Base-by-base conservation (phyloP, 2,113 vertebrate species). In the Grammomys dolichurus region DNA sequence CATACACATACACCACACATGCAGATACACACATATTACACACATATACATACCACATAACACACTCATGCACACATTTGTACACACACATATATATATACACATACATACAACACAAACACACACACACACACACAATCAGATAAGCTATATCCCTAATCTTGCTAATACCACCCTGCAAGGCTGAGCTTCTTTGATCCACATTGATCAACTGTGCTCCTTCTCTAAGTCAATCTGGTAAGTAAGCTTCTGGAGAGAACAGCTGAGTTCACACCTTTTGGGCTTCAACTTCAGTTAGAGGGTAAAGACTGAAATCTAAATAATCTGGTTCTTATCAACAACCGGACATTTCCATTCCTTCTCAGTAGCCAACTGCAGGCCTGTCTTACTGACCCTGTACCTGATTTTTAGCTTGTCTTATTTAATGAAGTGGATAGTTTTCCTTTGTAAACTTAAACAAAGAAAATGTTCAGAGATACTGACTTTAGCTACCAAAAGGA, bases 361-460 rank as follows among this genome's bases (percentile, higher is more conserved):
- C 48, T 95, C 19, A 77, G 11, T 77, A 51, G 67, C 36, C n/a
- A 85, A 90, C 13, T 51, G 11, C 31, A 73, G 33, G 12, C 20
- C 24, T 58, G 17, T 63, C 93, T 96, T 31, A 84, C 89, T 75
- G 9, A 60, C 56, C 31, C 77, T 22, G 7, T 77, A 10, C 60
- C 93, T 54, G 67, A 88, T 92, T 90, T 92, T 93, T 80, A 90
- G 82, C 10, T 91, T 80, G 12, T 80, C 60, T 80, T 85, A 67
- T 72, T 81, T 81, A 88, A n/a, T 82, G 91, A 84, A 88, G 7
- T 65, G 5, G 72, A 43, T 33, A 5, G 7, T 77, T 90, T 93
- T 82, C 24, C 31, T 72, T 54, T 48, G 58, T 17, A 94, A 67
- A 75, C 2, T 20, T 93, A 76, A 85, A 5, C n/a, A 48, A 10